phyloP scores from a whole-genome alignment of 2,888 invertebrate species.

The Ormyrus labotus region DNA sequence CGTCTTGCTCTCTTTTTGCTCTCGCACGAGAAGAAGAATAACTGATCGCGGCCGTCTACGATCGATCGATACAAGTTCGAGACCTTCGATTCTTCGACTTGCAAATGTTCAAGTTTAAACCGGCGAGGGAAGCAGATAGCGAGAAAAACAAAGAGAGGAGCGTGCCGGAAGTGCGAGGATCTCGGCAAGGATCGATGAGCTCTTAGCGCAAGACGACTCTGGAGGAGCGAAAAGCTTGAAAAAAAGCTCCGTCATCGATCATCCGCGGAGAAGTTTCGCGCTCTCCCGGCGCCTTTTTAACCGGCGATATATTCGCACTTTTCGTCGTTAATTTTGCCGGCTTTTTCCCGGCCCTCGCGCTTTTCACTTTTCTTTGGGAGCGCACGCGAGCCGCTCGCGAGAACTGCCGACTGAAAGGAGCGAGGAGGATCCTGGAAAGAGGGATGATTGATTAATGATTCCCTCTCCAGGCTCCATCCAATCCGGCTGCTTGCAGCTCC shows the following conservation, averaged over 20 bases:
- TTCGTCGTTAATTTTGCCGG: conserved; percentile 44
- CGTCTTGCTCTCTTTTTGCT: conserved; percentile 48
- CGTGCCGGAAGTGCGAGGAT: conserved; percentile 49
- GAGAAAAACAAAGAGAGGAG: background rate
- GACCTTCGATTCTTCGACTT: conserved; percentile 58
- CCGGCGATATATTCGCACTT: conserved; percentile 40
- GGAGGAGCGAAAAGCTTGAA: background rate
- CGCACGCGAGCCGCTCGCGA: background rate
- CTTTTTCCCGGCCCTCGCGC: background rate
- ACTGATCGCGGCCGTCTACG: conserved; percentile 64
- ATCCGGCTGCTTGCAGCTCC: background rate
- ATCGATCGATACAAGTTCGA: conserved; percentile 67
- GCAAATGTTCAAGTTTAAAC: conserved; percentile 61
- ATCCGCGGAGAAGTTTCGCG: conserved; percentile 20
- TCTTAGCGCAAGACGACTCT: conserved; percentile 4
- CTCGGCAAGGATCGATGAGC: conserved; percentile 44
- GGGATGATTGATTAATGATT: conserved; percentile 52
- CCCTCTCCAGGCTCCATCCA: background rate
- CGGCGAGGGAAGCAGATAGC: background rate
- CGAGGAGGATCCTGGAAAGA: background rate
- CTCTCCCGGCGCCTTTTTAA: background rate
- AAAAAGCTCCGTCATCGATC: conserved; percentile 45
- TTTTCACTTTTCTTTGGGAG: conserved; percentile 20
- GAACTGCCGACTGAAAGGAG: background rate
- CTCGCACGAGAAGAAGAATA: conserved; percentile 57